Evolutionary conservation across 2,797 vertebrate genomes (phyloP), one percentile per base, ranked within the genome.

Genomic region (Rachycentron canadum): DNA sequence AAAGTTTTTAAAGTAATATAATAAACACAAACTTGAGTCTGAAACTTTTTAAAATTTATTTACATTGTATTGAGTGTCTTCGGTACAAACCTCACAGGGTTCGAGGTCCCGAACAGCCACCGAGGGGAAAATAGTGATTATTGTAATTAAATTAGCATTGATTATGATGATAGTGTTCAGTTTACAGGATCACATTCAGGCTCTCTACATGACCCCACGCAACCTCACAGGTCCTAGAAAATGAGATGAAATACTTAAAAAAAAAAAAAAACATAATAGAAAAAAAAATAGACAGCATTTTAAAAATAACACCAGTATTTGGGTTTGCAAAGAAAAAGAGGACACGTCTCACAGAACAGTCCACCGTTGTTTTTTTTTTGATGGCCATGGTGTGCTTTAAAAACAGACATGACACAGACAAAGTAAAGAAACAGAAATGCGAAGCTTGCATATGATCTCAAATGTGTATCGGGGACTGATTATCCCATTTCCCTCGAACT

Each of bases 1-100:
- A n/a, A n/a, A 28, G 3, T 7, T 62, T 40, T 12, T 7, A 5
- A 5, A 57, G 2, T n/a, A 55, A 50, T 12, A 32, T 7, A 72
- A 76, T 8, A 67, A 62, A 73, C 8, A 64, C 11, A 59, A 36
- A 74, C 25, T 56, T 26, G 19, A 72, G 73, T 82, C 40, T 57
- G 70, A 85, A 87, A 69, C 50, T 38, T 87, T 69, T 88, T 63
- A 25, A 84, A 83, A 78, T 93, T 90, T 93, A 94, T 94, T 93
- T 91, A 92, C 86, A 92, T 59, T 82, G 82, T 84, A 80, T 61
- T 75, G 85, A 85, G 64, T 50, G 65, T 91, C 79, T 63, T 66
- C 50, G 75, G 79, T 91, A 91, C 87, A 82, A 93, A 87, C 74
- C 72, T 78, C 6, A 68, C 78, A 78, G 86, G 86, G 78, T 73